These are phyloP conservation scores for Saguinus midas DNA, from an alignment of 2,113 vertebrate genomes.

Conservation along the genomic window DNA sequence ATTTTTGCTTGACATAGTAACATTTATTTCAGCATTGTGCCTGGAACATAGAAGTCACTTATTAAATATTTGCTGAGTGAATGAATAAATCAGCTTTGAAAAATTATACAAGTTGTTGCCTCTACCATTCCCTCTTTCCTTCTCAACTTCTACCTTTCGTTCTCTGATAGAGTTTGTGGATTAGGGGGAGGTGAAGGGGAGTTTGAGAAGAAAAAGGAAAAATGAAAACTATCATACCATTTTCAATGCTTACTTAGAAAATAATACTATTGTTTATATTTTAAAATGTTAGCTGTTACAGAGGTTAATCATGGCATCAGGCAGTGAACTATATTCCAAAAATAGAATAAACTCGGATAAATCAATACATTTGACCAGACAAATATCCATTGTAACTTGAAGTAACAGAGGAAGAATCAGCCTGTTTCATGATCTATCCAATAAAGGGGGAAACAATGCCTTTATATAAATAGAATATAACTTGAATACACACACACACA, in stretches of 20 bases:
- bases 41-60: neutral
- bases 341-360: neutral
- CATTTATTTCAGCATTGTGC: neutral
- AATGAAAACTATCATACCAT: neutral
- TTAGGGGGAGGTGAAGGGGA: neutral
- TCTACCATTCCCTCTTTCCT: neutral
- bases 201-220: neutral
- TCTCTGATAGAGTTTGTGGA: neutral
- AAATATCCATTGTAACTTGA: neutral
- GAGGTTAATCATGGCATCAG: neutral
- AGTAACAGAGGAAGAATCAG: neutral
- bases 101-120: neutral
- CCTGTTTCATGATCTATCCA: neutral
- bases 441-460: neutral
- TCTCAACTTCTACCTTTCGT: neutral
- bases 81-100: neutral
- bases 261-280: neutral
- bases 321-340: neutral
- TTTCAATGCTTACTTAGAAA: neutral
- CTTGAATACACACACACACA: neutral
- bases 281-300: neutral
- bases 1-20: neutral
- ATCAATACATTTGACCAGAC: neutral
- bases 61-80: neutral
- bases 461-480: neutral